Evolutionary conservation across 2,888 invertebrate species (phyloP), one percentile per base, ranked within the genome.

Genomic region (Eupithecia centaureata): DNA sequence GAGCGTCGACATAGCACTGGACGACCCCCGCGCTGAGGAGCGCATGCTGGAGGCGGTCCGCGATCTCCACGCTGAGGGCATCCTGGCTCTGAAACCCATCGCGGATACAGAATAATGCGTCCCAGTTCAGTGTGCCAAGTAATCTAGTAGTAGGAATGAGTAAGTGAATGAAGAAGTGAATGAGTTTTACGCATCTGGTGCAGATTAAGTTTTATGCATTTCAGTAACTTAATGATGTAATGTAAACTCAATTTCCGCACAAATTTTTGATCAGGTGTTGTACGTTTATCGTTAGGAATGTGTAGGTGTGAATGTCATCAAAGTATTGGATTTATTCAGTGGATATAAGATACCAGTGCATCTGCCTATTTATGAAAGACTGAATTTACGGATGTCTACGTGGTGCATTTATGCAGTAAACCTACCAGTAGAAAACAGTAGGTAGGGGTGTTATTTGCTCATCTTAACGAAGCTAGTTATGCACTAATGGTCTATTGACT

Each of bases 1-100:
- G 27, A 96, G 96, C 42, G 96, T 97, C 7, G 97, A 97, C 82
- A 95, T 97, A 60, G 97, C 97, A 5, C 88, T 97, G 22, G 96
- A 96, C 1, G 96, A 96, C 82, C 95, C 96, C 0, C 93, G 95
- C 64, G 96, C 97, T 32, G 97, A 97, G 83, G 95, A 95, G 77
- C 94, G 97, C 61, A 91, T 97, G 59, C 91, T 97, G 72, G 96
- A 96, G 82, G 95, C 96, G 1, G 94, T 97, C 35, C 94, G 95
- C 71, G 97, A 97, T 85, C 94, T 97, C 38, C 94, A 96, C 83
- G 94, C 93, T 18, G 96, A 96, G 68, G 96, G 96, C 15, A 94
- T 97, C 65, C 93, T 96, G 28, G 91, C 89, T 13, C 87, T 94
- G 27, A 94, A 94, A 73, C 89, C 93, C 30, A 91, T 91, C 68